Percentiles rank a stretch among this genome's conserved stretches.
Evolutionary conservation across 2,113 vertebrate species (phyloP).

Genomic region (Sialia sialis): DNA sequence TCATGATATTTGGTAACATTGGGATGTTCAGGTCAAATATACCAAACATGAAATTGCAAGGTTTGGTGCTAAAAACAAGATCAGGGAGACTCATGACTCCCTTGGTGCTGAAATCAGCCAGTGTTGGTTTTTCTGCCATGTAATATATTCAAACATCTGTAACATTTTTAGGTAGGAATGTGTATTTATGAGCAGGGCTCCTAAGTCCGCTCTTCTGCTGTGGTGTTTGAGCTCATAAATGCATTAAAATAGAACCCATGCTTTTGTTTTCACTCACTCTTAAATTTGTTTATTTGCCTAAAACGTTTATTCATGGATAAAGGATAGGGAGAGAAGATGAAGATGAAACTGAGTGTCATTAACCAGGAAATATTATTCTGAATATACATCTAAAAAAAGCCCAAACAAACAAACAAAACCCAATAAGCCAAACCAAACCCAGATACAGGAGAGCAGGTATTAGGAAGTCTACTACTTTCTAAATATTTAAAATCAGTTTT

Average conservation of each 20-base stretch:
- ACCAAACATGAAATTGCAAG: not conserved
- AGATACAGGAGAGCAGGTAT: not conserved
- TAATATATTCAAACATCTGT: not conserved
- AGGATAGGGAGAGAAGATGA: not conserved
- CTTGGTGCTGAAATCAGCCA: not conserved
- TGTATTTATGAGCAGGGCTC: not conserved
- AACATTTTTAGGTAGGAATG: not conserved
- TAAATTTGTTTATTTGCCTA: not conserved
- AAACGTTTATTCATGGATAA: not conserved
- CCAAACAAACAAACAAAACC: not conserved
- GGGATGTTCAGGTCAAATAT: not conserved
- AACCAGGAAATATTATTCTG: not conserved
- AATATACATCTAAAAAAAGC: no score
- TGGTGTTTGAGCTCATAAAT: not conserved
- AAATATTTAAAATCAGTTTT: not conserved
- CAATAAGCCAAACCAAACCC: not conserved
- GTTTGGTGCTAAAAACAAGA: not conserved
- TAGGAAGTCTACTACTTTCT: not conserved
- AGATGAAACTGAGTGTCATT: not conserved
- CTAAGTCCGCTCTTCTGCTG: not conserved
- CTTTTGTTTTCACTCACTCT: not conserved
- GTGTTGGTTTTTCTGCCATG: not conserved
- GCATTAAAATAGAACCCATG: not conserved
- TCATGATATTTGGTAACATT: not conserved
- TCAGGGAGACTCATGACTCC: not conserved